These are phyloP conservation scores for Aulostomus chinensis DNA, from an alignment of 2,797 vertebrate genomes.

Conservation along the genomic window DNA sequence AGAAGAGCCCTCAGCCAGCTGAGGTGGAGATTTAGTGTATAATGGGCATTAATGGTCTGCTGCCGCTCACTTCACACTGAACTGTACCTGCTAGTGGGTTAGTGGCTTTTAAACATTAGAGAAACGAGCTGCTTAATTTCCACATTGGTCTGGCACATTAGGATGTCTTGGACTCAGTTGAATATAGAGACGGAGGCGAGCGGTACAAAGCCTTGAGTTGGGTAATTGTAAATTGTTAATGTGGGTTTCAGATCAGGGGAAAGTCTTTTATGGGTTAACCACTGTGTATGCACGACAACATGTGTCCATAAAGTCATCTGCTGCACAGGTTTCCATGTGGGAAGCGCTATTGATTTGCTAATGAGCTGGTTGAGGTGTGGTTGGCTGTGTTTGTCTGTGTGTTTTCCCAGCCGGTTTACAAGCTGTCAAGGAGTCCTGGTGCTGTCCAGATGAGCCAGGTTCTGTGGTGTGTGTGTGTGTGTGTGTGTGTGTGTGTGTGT, in stretches of 20 bases:
- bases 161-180: constrained; percentile 44
- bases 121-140: constrained; percentile 59
- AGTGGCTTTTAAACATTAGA: constrained; percentile 62
- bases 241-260: constrained; percentile 67
- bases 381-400: constrained; percentile 68
- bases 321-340: constrained; percentile 56
- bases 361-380: constrained; percentile 68
- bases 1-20: constrained; percentile 45
- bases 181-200: constrained; percentile 26
- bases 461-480: constrained; percentile 61
- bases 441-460: constrained; percentile 70
- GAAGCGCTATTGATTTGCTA: constrained; percentile 64
- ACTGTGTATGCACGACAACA: constrained; percentile 44
- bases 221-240: constrained; percentile 64
- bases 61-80: constrained; percentile 49
- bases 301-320: constrained; percentile 66
- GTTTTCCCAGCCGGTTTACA: constrained; percentile 65
- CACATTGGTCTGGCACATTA: constrained; percentile 67
- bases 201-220: constrained; percentile 31
- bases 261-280: constrained; percentile 60
- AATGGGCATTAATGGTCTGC: constrained; percentile 59
- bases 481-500: constrained; percentile 60
- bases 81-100: constrained; percentile 64
- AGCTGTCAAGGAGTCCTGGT: constrained; percentile 61
- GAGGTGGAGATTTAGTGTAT: constrained; percentile 54